A percentile compares a stretch with the other conserved stretches of the same genome.
Conservation (phyloP, 2,797 vertebrate genomes). For the Neostethus bicornis region DNA sequence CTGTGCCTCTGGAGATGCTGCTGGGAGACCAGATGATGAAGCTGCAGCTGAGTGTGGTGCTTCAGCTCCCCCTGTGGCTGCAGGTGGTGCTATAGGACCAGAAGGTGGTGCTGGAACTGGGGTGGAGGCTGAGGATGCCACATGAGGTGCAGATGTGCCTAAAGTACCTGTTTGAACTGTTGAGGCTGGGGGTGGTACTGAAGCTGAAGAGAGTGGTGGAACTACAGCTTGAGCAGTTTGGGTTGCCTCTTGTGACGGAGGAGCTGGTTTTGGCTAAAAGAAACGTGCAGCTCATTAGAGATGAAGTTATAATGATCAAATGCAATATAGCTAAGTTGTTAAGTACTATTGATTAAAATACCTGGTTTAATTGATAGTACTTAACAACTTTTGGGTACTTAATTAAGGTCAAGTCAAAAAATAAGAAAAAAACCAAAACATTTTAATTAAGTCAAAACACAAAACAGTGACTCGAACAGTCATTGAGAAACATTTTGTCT, state of each 20-base stretch:
- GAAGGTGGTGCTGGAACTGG: too few species aligned
- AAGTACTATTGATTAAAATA: too few species aligned
- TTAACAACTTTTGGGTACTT: too few species aligned
- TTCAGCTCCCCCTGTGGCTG: too few species aligned
- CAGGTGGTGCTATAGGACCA: too few species aligned
- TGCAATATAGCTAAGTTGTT: neutral
- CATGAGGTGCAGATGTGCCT: too few species aligned
- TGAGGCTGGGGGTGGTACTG: conserved; percentile 20
- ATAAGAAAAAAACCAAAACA: too few species aligned
- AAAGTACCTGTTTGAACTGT: conserved; percentile 5
- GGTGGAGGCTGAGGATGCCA: too few species aligned
- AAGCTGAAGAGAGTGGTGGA: conserved; percentile 21
- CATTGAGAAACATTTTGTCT: neutral
- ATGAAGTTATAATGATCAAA: neutral
- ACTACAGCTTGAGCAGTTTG: conserved; percentile 39
- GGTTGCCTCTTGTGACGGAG: conserved; percentile 49
- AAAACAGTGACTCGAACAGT: too few species aligned
- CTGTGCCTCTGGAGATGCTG: conserved; percentile 23
- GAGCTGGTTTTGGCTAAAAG: conserved; percentile 70
- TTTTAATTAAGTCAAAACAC: too few species aligned
- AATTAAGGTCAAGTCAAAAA: neutral
- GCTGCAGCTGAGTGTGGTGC: too few species aligned
- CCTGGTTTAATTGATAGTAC: too few species aligned
- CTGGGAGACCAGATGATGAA: neutral
- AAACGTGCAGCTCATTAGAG: conserved; percentile 19